Evolutionary conservation across 92 coral and sea anemone genomes (phyloP).

Genomic region (Umimayanthus kanabou): DNA sequence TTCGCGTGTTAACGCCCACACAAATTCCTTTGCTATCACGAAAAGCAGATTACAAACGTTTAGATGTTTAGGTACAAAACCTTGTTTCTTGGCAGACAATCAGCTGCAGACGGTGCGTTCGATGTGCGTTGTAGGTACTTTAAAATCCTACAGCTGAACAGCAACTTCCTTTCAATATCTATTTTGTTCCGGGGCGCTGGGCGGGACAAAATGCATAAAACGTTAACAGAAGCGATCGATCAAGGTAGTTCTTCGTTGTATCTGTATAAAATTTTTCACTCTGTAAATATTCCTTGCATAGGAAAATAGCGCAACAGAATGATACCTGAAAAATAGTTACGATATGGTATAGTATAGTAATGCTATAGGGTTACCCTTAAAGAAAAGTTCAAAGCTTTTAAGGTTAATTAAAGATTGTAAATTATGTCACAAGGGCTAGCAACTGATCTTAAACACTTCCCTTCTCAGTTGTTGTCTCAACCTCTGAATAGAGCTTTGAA

Average conservation of each 20-base stretch:
- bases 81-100: background rate
- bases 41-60: background rate
- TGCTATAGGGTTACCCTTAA: too few species aligned
- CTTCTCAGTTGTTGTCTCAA: too few species aligned
- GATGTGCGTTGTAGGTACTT: too few species aligned
- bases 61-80: background rate
- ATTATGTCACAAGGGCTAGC: too few species aligned
- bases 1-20: background rate
- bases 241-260: background rate
- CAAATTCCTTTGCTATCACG: background rate
- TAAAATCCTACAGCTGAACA: background rate
- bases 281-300: background rate
- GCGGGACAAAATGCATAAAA: background rate
- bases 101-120: background rate
- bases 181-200: background rate
- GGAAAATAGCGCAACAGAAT: background rate
- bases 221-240: background rate
- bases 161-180: background rate
- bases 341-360: too few species aligned
- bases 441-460: too few species aligned
- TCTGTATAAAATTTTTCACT: too few species aligned
- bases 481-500: too few species aligned
- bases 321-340: background rate
- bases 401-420: too few species aligned
- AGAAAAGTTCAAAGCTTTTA: too few species aligned